Percentiles rank a stretch among this genome's conserved stretches.
These are phyloP conservation scores for Galerucella nymphaeae DNA, from an alignment of 2,888 invertebrate genomes.

Conservation along the genomic window DNA sequence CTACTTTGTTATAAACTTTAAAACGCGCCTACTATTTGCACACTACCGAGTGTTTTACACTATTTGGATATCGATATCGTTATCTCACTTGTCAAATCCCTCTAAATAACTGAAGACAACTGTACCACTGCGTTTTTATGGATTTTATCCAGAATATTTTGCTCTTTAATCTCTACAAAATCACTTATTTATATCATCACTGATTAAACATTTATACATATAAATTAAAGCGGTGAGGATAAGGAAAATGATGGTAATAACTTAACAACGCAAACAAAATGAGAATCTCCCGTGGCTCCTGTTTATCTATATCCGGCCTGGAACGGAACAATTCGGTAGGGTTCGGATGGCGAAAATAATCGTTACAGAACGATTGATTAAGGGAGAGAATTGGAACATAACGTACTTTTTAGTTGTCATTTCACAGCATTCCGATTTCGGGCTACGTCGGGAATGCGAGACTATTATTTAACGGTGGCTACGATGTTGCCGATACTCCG, in stretches of 20 bases:
- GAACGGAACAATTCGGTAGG: slow-evolving; percentile 13
- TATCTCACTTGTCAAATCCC: no score
- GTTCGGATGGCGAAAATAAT: slow-evolving; percentile 10
- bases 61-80: no score
- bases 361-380: slow-evolving; percentile 13
- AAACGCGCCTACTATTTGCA: no score
- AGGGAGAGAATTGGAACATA: slow-evolving; percentile 18
- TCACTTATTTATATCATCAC: background rate
- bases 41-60: no score
- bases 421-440: slow-evolving; percentile 20
- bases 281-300: slow-evolving; percentile 14
- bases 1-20: no score
- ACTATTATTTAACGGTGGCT: slow-evolving; percentile 3
- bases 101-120: no score
- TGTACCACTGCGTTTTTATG: no score
- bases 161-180: background rate
- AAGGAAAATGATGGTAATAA: background rate
- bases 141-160: no score
- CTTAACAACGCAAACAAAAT: slow-evolving; percentile 9
- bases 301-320: background rate
- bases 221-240: background rate
- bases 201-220: background rate
- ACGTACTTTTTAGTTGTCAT: slow-evolving; percentile 14
- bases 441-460: slow-evolving; percentile 28
- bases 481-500: background rate